Base-by-base conservation (phyloP, 2,888 invertebrate species). In the Stramonita haemastoma region DNA sequence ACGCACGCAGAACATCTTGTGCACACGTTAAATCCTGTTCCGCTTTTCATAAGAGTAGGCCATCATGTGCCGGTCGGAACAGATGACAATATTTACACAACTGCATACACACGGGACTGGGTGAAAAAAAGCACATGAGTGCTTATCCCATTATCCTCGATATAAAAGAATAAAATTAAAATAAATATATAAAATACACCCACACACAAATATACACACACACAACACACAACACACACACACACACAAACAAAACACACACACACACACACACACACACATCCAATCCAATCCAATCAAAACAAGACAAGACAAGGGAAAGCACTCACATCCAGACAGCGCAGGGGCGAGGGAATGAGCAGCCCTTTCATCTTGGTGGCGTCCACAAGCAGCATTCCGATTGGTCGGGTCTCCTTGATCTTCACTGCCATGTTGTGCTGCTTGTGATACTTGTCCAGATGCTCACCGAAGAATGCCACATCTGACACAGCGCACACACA, bases 311-410 rank as follows among this genome's bases (percentile, higher is more conserved):
- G 19, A n/a, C 11, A 22, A 34, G 84, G 34, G 57, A 32, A 79
- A 32, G 46, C 19, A 91, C 94, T 93, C 19, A 98, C 97, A 87
- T 97, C 97, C 88, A 98, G 97, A 85, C 98, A 96, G 85, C 97
- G 96, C 70, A 97, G 96, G 0, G 98, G 98, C 88, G 97, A 97
- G 0, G 98, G 98, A 57, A 97, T 96, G 60, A 97, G 97, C 70
- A 97, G 96, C 88, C 97, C 97, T 95, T 98, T 98, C 95, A 98
- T 97, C 57, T 97, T 97, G 36, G 96, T 96, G 88, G 98, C 96
- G 90, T 97, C 97, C 57, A 98, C 95, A 92, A 97, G 97, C 66
- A 98, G 95, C 86, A 98, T 95, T 0, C 98, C 98, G 90, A 98
- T 95, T 0, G 97, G 97, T 93, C 98, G 97, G 89, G 96, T 96